Percentiles rank a stretch among this genome's conserved stretches.
Conservation (phyloP, 2,888 invertebrate species). For the Plebejus argus region DNA sequence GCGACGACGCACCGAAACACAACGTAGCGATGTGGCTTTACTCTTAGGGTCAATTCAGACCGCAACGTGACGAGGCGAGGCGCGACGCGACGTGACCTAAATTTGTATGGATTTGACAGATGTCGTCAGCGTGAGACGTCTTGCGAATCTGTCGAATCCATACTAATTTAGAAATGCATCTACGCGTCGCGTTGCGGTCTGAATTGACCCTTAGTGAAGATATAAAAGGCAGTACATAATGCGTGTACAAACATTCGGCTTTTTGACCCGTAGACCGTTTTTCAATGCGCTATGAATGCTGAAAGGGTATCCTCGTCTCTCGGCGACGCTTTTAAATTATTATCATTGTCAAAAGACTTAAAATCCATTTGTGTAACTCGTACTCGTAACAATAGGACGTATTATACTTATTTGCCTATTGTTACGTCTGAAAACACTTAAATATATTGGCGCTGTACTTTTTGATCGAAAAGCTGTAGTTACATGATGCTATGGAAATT, state of each 20-base stretch:
- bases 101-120: no score
- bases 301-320: conserved; percentile 69
- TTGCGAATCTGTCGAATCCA: no score
- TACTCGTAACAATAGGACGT: conserved; percentile 27
- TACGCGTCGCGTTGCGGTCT: no score
- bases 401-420: conserved; percentile 30
- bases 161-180: no score
- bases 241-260: conserved; percentile 55
- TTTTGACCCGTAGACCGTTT: conserved; percentile 65
- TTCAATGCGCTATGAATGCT: conserved; percentile 68
- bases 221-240: conserved; percentile 38
- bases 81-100: no score
- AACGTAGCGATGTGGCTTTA: background rate
- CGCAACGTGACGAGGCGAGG: no score
- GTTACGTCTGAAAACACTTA: conserved; percentile 17
- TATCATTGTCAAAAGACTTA: conserved; percentile 64
- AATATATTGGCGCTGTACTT: conserved; percentile 10
- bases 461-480: background rate
- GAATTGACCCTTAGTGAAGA: no score
- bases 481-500: background rate
- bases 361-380: conserved; percentile 55
- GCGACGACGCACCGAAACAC: background rate
- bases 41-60: no score
- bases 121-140: no score
- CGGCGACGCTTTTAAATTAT: conserved; percentile 66